Conservation (phyloP, 2,113 vertebrate species). For the Dromas ardeola region DNA sequence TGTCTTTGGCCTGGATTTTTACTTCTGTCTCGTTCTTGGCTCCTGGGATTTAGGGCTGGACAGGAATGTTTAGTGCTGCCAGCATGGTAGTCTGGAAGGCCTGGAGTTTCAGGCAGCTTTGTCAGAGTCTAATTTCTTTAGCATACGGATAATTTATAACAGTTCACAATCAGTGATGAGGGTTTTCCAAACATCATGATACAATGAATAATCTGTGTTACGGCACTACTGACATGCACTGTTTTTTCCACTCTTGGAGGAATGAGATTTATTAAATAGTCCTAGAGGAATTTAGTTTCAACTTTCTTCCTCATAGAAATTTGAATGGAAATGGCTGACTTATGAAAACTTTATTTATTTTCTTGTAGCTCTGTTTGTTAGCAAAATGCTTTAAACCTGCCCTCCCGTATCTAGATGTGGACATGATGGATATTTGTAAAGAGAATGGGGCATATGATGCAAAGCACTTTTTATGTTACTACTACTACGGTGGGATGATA, state of each 20-base stretch:
- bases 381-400: slow-evolving; percentile 99
- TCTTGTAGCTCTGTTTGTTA: slow-evolving; percentile 93
- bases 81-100: neutral
- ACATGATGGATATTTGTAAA: slow-evolving; percentile 99
- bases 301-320: neutral
- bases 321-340: neutral
- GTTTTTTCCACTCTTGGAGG: neutral
- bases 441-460: slow-evolving; percentile 99
- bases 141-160: neutral
- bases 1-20: slow-evolving; percentile 16
- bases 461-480: slow-evolving; percentile 99
- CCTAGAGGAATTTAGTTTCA: neutral
- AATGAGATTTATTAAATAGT: neutral
- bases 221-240: neutral
- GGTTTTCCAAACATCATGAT: neutral
- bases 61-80: neutral
- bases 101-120: neutral
- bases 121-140: neutral
- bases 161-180: neutral
- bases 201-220: neutral
- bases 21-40: slow-evolving; percentile 11
- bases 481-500: slow-evolving; percentile 99
- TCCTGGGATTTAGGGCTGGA: slow-evolving; percentile 16
- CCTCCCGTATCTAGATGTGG: slow-evolving; percentile 94
- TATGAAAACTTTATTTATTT: slow-evolving; percentile 47